phyloP scores from a whole-genome alignment of 1,140 invertebrate genomes.

The Gryllus bimaculatus region DNA sequence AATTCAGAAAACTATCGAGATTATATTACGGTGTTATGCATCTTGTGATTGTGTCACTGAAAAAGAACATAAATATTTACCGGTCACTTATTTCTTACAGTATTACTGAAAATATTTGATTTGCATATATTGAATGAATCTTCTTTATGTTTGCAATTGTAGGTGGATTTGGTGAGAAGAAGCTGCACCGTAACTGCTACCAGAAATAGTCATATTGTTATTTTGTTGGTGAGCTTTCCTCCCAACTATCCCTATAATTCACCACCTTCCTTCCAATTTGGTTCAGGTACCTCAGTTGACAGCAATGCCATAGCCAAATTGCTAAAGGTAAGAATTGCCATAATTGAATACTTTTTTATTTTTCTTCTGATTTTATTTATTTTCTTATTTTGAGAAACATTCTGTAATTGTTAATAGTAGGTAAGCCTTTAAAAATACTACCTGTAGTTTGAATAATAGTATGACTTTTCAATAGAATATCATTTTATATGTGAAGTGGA shows the following conservation, averaged over 20 bases:
- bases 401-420: too few relatives aligned
- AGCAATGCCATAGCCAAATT: slow-evolving; percentile 48
- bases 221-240: slow-evolving; percentile 71
- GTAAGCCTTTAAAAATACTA: neutral
- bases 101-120: too few relatives aligned
- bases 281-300: slow-evolving; percentile 48
- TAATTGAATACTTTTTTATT: neutral
- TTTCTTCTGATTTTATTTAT: neutral
- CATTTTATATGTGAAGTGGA: too few relatives aligned
- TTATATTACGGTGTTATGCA: too few relatives aligned
- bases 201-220: slow-evolving; percentile 60
- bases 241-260: slow-evolving; percentile 64
- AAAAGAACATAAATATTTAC: too few relatives aligned
- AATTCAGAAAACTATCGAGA: too few relatives aligned
- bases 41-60: too few relatives aligned
- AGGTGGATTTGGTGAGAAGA: slow-evolving; percentile 58
- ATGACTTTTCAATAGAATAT: too few relatives aligned
- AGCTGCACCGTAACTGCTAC: slow-evolving; percentile 63
- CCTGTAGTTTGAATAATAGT: neutral
- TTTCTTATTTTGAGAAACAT: too few relatives aligned
- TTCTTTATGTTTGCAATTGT: slow-evolving; percentile 14
- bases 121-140: too few relatives aligned
- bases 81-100: too few relatives aligned
- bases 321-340: slow-evolving; percentile 40
- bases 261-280: slow-evolving; percentile 62